Percentiles rank a stretch among this genome's conserved stretches.
phyloP scores from a whole-genome alignment of 2,113 vertebrate species.

The Ornithorhynchus anatinus region DNA sequence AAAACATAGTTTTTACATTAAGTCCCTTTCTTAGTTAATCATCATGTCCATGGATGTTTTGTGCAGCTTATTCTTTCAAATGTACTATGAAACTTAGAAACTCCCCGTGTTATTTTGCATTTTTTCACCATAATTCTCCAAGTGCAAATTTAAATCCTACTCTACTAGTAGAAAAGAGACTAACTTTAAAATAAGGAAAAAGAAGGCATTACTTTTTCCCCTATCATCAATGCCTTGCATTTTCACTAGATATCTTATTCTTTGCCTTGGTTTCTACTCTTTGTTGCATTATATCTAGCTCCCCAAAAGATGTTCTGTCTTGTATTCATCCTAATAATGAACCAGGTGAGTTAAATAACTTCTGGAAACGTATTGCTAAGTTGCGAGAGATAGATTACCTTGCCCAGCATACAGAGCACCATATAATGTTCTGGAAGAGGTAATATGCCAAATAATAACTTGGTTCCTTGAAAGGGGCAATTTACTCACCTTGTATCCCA shows the following conservation, averaged over 20 bases:
- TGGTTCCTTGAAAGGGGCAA: background rate
- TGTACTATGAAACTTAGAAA: background rate
- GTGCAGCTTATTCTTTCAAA: constrained; percentile 47
- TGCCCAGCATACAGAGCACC: background rate
- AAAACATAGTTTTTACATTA: constrained; percentile 43
- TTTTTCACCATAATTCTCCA: constrained; percentile 11
- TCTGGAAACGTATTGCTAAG: background rate
- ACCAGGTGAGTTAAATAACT: constrained; percentile 9
- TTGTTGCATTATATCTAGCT: too few species aligned
- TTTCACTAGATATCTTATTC: too few species aligned
- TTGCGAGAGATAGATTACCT: background rate
- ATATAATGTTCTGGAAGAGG: background rate
- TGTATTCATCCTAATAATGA: background rate
- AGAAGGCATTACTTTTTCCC: background rate
- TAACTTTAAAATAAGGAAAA: background rate
- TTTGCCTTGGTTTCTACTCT: too few species aligned
- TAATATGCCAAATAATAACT: background rate
- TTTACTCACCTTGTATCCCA: too few species aligned
- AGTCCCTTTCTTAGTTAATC: constrained; percentile 60
- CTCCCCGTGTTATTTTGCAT: background rate
- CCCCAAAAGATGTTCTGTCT: too few species aligned
- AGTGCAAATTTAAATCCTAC: too few species aligned
- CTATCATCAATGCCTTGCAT: too few species aligned
- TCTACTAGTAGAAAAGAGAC: background rate
- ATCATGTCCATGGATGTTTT: constrained; percentile 58